phyloP scores from a whole-genome alignment of 1,140 invertebrate species.

The Cyphomyrmex costatus region DNA sequence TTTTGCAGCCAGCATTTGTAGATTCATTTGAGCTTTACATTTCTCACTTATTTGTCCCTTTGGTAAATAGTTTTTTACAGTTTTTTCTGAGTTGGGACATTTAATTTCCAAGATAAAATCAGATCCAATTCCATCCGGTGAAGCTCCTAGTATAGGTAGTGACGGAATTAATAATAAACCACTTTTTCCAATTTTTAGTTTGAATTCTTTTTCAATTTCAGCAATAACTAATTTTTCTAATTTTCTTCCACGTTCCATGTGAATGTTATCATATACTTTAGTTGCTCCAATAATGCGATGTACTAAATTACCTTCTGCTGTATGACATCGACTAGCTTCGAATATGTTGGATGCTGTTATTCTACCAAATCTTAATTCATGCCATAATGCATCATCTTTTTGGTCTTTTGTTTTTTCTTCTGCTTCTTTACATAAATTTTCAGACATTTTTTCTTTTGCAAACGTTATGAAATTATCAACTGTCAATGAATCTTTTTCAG shows the following conservation, averaged over 20 bases:
- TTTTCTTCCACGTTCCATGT: background rate
- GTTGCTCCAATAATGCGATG: background rate
- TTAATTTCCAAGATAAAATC: background rate
- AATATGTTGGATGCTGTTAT: conserved; percentile 1
- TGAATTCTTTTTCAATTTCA: background rate
- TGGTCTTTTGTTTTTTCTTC: background rate
- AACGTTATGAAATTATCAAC: background rate
- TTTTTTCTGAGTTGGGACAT: background rate
- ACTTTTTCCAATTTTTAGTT: background rate
- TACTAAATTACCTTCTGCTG: background rate
- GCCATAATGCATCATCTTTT: background rate
- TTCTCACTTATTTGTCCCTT: background rate
- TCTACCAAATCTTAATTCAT: conserved; percentile 1
- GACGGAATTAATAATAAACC: background rate
- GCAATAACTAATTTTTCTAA: conserved; percentile 1
- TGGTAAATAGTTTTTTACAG: background rate
- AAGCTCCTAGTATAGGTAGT: background rate
- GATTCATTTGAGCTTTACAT: background rate
- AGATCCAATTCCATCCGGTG: background rate
- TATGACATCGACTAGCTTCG: background rate
- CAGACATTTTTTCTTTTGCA: background rate
- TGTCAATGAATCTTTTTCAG: background rate
- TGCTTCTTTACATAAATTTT: background rate
- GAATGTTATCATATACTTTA: background rate
- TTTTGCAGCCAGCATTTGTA: background rate